phyloP scores from a whole-genome alignment of 2,797 vertebrate genomes.

The Peromyscus nudipes region DNA sequence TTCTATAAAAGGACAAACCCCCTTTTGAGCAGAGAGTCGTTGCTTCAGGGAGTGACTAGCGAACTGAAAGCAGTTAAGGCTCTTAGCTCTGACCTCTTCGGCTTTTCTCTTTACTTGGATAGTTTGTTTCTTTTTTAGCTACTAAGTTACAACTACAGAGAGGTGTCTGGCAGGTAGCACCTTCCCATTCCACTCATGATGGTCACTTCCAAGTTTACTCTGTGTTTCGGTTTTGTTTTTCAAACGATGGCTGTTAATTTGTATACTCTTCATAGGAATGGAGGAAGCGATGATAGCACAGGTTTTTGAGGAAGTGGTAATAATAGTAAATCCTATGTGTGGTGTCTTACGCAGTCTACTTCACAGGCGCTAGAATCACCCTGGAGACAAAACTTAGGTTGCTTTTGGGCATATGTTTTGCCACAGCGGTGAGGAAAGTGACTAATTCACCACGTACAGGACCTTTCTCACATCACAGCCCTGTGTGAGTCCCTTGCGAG shows the following conservation, averaged over 20 bases:
- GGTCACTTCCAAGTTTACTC: neutral
- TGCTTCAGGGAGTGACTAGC: too few species aligned
- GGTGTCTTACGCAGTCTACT: neutral
- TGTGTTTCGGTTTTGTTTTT: neutral
- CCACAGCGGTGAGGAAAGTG: too few species aligned
- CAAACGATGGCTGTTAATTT: neutral
- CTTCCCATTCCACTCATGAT: neutral
- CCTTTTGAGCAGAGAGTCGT: too few species aligned
- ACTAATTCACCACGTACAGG: neutral
- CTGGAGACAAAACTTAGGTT: neutral
- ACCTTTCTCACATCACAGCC: neutral
- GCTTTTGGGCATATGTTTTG: too few species aligned
- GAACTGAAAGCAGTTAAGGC: too few species aligned
- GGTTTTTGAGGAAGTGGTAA: neutral
- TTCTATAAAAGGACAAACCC: too few species aligned
- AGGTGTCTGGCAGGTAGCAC: neutral
- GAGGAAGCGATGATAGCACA: neutral
- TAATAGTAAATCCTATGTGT: neutral
- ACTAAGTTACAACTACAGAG: too few species aligned
- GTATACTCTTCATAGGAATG: neutral
- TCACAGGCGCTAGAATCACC: neutral
- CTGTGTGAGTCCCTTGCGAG: fast-evolving
- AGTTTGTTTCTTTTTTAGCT: too few species aligned
- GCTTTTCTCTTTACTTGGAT: too few species aligned
- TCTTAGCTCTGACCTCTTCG: too few species aligned